A percentile compares a stretch with the other conserved stretches of the same genome.
phyloP scores from a whole-genome alignment of 2,113 vertebrate genomes.

The Carollia perspicillata region DNA sequence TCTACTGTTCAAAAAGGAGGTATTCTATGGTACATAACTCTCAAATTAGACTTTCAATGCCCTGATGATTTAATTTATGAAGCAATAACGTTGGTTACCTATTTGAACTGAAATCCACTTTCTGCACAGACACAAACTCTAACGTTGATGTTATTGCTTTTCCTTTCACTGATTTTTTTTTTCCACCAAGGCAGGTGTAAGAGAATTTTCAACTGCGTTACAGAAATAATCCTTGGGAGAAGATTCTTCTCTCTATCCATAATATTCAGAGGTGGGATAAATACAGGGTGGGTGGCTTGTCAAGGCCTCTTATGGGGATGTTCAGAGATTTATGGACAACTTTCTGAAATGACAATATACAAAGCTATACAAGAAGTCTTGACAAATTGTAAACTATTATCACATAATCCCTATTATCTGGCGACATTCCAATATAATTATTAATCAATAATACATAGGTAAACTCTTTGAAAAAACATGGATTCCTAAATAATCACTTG shows the following conservation, averaged over 20 bases:
- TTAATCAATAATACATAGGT: not conserved
- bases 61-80: not conserved
- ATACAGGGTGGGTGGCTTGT: not conserved
- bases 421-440: not conserved
- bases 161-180: constrained; percentile 45
- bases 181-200: not conserved
- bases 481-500: not conserved
- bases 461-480: not conserved
- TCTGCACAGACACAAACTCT: not conserved
- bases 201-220: not conserved
- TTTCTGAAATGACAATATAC: not conserved
- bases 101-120: not conserved
- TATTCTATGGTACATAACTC: not conserved
- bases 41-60: not conserved
- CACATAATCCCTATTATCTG: not conserved
- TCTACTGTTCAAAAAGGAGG: not conserved
- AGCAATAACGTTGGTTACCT: not conserved
- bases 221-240: not conserved
- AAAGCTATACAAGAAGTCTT: not conserved
- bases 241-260: not conserved
- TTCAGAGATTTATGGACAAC: not conserved
- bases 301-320: not conserved
- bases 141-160: not conserved
- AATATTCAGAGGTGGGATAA: not conserved
- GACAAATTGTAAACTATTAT: not conserved